phyloP scores from a whole-genome alignment of 2,113 vertebrate species.

The Cricetomys ansorgei region DNA sequence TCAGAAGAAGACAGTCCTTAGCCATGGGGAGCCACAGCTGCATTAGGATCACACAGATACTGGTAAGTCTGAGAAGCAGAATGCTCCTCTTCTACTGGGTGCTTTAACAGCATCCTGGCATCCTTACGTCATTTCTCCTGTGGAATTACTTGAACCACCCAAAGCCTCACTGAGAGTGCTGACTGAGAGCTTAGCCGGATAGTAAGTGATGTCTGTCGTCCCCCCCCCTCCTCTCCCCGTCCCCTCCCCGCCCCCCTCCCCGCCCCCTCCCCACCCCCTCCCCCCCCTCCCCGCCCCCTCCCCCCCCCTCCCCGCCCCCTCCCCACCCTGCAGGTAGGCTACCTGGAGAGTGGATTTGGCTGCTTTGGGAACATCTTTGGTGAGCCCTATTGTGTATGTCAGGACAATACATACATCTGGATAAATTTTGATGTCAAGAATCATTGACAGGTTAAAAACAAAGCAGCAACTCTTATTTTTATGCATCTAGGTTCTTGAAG shows the following conservation, averaged over 20 bases:
- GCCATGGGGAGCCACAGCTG: not conserved
- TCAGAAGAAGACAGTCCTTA: not conserved
- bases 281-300: too few relatives aligned
- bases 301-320: too few relatives aligned
- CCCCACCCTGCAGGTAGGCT: not conserved
- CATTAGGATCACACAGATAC: not conserved
- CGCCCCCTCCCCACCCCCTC: too few relatives aligned
- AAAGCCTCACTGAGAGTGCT: not conserved
- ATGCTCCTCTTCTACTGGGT: not conserved
- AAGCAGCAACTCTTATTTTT: not conserved
- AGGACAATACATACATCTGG: not conserved
- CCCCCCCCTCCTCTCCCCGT: too few relatives aligned
- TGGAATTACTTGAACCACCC: not conserved
- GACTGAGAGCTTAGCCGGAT: not conserved
- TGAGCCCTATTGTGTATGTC: not conserved
- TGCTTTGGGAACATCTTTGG: not conserved
- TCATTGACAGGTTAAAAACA: conserved; percentile 1
- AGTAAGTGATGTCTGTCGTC: not conserved
- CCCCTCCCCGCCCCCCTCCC: too few relatives aligned
- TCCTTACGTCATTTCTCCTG: not conserved
- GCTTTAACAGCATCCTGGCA: not conserved
- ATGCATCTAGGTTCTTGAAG: not conserved
- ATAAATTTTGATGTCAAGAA: conserved; percentile 28
- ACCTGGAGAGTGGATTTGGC: too few relatives aligned
- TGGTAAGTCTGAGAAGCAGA: not conserved